A percentile compares a stretch with the other conserved stretches of the same genome.
Evolutionary conservation across 92 coral and sea anemone genomes (phyloP).

Genomic region (Parazoanthus darwini): DNA sequence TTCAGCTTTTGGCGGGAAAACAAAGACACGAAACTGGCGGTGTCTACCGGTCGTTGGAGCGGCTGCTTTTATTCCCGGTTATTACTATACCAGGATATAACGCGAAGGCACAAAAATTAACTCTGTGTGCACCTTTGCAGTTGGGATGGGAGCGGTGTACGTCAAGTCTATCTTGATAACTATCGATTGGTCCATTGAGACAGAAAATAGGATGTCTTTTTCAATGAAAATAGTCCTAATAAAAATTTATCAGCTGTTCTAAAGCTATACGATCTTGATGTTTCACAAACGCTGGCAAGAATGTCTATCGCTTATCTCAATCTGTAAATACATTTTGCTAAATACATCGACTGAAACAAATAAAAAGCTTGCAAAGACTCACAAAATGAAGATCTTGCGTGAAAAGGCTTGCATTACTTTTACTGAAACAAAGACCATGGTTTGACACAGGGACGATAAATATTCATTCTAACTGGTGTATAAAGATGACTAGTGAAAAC

Average conservation of each 20-base stretch:
- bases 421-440: neutral
- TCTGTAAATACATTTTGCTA: neutral
- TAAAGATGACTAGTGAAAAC: neutral
- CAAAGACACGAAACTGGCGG: conserved; percentile 32
- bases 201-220: neutral
- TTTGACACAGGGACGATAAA: conserved; percentile 7
- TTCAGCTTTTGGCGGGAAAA: conserved; percentile 47
- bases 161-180: neutral
- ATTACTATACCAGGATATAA: neutral
- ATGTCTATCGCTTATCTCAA: neutral
- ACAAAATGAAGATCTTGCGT: neutral
- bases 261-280: no score
- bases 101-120: neutral
- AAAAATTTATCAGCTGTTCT: conserved; percentile 22
- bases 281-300: no score
- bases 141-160: neutral
- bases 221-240: neutral
- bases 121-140: neutral
- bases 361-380: neutral
- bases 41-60: neutral
- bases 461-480: neutral
- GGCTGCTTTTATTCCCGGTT: neutral
- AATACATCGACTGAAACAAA: neutral
- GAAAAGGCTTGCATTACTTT: neutral
- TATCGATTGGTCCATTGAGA: neutral